These are phyloP conservation scores for Wasmannia auropunctata DNA, from an alignment of 1,140 invertebrate species.

Conservation along the genomic window DNA sequence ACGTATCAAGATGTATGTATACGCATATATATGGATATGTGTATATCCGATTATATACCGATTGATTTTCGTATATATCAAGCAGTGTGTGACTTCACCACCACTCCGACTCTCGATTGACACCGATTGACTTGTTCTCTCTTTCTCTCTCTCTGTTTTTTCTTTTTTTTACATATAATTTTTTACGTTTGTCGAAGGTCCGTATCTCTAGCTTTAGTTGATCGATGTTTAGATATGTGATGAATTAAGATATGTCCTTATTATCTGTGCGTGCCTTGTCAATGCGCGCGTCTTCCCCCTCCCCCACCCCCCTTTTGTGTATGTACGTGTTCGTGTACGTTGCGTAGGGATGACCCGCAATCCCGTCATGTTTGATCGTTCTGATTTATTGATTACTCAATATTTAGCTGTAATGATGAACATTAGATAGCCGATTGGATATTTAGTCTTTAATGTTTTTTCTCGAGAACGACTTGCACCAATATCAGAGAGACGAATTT, in stretches of 20 bases:
- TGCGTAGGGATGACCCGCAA: constrained; percentile 56
- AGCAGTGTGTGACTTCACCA: constrained; percentile 56
- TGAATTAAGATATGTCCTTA: constrained; percentile 35
- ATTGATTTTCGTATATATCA: constrained; percentile 48
- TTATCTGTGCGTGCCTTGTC: constrained; percentile 55
- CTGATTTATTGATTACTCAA: constrained; percentile 54
- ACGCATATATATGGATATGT: constrained; percentile 58
- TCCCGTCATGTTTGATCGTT: constrained; percentile 55
- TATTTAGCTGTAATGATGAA: constrained; percentile 62
- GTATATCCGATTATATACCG: constrained; percentile 36
- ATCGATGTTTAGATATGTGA: constrained; percentile 78
- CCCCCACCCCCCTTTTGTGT: constrained; percentile 25
- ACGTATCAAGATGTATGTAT: constrained; percentile 62
- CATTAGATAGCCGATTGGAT: constrained; percentile 62
- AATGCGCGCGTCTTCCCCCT: constrained; percentile 38
- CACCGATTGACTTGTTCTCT: constrained; percentile 35
- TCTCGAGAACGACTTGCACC: constrained; percentile 47
- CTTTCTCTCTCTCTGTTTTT: background rate
- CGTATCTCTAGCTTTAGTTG: constrained; percentile 68
- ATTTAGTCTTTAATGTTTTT: constrained; percentile 57
- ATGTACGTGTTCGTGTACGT: constrained; percentile 57
- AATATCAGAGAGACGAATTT: constrained; percentile 50
- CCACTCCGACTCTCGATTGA: constrained; percentile 49
- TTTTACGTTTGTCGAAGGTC: constrained; percentile 35
- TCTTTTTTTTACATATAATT: constrained; percentile 36